phyloP scores from a whole-genome alignment of 1,140 invertebrate genomes.

The Pachyrhynchus sulphureomaculatus region DNA sequence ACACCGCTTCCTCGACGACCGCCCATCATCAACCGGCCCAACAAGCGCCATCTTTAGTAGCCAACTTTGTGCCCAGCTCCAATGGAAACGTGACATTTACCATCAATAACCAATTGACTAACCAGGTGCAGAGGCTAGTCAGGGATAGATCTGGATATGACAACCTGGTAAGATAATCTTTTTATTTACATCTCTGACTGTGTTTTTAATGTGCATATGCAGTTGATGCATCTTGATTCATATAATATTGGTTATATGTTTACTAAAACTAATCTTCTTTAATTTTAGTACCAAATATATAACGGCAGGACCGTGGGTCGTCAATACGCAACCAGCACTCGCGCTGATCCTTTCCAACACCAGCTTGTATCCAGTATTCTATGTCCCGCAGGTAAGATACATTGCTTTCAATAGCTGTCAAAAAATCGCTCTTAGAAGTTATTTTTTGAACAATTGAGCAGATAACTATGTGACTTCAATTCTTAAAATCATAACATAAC shows the following conservation, averaged over 20 bases:
- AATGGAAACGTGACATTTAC: slow-evolving; percentile 84
- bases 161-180: slow-evolving; percentile 54
- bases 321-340: slow-evolving; percentile 60
- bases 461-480: no score
- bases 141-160: slow-evolving; percentile 67
- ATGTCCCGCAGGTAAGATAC: slow-evolving; percentile 64
- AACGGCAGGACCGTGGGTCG: slow-evolving; percentile 72
- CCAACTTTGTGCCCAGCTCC: slow-evolving; percentile 72
- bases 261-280: background rate
- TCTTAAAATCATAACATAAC: no score
- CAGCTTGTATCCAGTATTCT: slow-evolving; percentile 89
- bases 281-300: slow-evolving; percentile 88
- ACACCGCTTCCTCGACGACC: slow-evolving; percentile 57
- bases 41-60: slow-evolving; percentile 64
- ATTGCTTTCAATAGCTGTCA: no score
- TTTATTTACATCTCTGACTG: no score
- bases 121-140: slow-evolving; percentile 70
- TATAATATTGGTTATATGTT: no score
- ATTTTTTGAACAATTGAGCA: no score
- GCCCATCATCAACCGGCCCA: slow-evolving; percentile 62
- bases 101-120: slow-evolving; percentile 79
- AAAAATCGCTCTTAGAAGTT: no score
- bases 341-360: slow-evolving; percentile 76
- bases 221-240: no score
- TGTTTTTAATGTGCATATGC: no score